Conservation (phyloP, 2,797 vertebrate species). For the Trematomus bernacchii region DNA sequence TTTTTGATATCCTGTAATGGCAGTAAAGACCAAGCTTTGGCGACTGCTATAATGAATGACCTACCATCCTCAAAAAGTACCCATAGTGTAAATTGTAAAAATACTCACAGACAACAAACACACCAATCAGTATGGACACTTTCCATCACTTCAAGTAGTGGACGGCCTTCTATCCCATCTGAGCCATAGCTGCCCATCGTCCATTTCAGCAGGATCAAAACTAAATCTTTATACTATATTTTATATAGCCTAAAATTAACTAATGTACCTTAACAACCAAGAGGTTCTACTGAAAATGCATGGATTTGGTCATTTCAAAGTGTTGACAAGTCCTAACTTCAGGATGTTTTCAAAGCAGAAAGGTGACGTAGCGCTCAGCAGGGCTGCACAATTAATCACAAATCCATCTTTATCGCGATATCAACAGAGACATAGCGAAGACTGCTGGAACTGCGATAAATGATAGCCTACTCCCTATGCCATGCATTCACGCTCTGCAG, state of each 20-base stretch:
- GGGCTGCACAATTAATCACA: no score
- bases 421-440: no score
- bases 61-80: not conserved
- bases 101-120: no score
- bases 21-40: not conserved
- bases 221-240: not conserved
- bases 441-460: no score
- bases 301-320: not conserved
- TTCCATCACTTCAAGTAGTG: no score
- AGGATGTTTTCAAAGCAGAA: slow-evolving; percentile 40
- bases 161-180: no score
- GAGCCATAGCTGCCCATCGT: not conserved
- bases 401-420: no score
- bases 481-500: no score
- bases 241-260: not conserved
- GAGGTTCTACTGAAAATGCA: not conserved
- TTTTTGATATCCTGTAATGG: not conserved
- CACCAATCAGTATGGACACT: no score
- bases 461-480: no score
- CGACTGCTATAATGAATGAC: not conserved
- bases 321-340: slow-evolving; percentile 6
- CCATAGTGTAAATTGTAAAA: no score
- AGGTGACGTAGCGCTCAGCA: not conserved
- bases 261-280: not conserved
- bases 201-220: not conserved